These are phyloP conservation scores for Megatriorchis doriae DNA, from an alignment of 2,113 vertebrate species.

Conservation along the genomic window DNA sequence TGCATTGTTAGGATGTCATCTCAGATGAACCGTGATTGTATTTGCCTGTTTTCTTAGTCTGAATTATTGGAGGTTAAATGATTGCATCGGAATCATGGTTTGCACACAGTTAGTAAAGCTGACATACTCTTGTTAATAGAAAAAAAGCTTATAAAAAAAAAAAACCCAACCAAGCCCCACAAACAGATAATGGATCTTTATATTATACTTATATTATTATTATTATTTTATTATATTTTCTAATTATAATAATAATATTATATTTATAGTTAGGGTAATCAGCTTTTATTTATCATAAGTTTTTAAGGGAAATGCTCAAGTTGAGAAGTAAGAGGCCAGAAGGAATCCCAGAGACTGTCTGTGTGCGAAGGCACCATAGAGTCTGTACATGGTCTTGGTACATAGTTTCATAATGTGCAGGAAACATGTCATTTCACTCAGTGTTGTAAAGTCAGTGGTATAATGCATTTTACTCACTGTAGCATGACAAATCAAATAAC, in stretches of 20 bases:
- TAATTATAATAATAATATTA: no score
- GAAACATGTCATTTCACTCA: not conserved
- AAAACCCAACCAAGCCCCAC: not conserved
- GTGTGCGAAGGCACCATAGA: not conserved
- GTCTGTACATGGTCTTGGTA: not conserved
- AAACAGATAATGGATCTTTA: not conserved
- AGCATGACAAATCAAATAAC: not conserved
- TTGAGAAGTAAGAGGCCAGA: not conserved
- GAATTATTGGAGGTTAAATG: not conserved
- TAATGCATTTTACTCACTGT: not conserved
- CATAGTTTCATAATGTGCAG: not conserved
- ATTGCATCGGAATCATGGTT: not conserved
- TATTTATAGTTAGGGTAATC: not conserved
- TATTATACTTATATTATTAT: not conserved
- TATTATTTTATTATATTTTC: no score
- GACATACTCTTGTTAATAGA: not conserved
- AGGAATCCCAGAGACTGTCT: not conserved
- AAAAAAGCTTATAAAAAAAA: not conserved
- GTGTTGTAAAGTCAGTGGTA: not conserved
- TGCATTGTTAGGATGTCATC: not conserved
- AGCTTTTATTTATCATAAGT: not conserved
- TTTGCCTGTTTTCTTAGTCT: not conserved
- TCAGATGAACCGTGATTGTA: not conserved
- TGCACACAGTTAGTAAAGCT: not conserved
- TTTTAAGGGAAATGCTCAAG: not conserved